Evolutionary conservation across 1,140 invertebrate species (phyloP), one percentile per base, ranked within the genome.

Genomic region (Spodoptera litura): DNA sequence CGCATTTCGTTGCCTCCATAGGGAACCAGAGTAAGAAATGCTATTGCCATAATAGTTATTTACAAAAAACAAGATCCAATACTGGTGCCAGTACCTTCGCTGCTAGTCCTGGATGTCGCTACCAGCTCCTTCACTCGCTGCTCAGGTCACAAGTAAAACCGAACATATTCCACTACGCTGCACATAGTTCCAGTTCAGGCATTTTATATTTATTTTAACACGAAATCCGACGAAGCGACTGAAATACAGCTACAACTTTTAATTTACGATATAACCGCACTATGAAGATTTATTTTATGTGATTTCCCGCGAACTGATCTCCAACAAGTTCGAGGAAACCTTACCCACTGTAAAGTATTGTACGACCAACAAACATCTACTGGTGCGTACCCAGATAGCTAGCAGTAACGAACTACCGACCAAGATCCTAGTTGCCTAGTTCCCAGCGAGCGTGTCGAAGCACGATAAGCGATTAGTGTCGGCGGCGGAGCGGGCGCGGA

Each of bases 401-500:
- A 11, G 9, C 38, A 15, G 8, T 25, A 66, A 66, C n/a, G 20
- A 66, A 66, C 15, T 66, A 38, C 10, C 20, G n/a, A 12, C 15
- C 15, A 49, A 25, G 15, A 12, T 20, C 44, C 15, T 66, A 11
- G 58, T 35, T 31, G 11, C 44, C 15, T 66, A 11, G 58, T 35
- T 31, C 11, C 25, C 12, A 64, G n/a, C 3, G 35, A n/a, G 61
- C 61, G 61, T 64, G 61, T 62, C 38, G 62, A 20, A 52, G 49
- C 38, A 44, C 66, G 66, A 70, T 70, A 70, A 70, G 66, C 66
- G 66, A 70, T 70, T 70, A 70, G 66, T 4, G 66, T 70, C 66
- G 66, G 58, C 25, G 11, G 58, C 62, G 49, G 38, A 15, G 13
- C 61, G 38, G 35, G 31, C 2, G 59, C 20, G 13, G 12, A 15